phyloP scores from a whole-genome alignment of 2,888 invertebrate species.

The Margaritifera margaritifera region DNA sequence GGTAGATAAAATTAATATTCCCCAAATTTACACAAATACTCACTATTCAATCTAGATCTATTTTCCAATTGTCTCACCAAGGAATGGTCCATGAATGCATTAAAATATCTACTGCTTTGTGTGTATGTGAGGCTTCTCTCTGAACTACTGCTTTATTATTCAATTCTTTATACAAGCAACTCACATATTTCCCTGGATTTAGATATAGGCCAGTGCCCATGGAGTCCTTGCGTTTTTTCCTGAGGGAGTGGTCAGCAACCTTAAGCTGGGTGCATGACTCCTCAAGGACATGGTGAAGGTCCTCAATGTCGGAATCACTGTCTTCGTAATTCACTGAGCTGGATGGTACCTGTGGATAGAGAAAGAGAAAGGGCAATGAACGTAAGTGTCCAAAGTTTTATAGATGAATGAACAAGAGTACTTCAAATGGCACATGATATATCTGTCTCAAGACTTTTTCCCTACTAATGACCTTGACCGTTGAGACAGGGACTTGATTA shows the following conservation, averaged over 20 bases:
- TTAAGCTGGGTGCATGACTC: constrained; percentile 79
- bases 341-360: constrained; percentile 28
- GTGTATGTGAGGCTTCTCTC: too few relatives aligned
- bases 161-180: constrained; percentile 17
- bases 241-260: constrained; percentile 75
- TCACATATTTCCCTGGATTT: constrained; percentile 70
- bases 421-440: too few relatives aligned
- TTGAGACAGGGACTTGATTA: too few relatives aligned
- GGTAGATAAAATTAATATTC: too few relatives aligned
- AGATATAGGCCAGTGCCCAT: constrained; percentile 65
- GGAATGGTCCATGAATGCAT: background rate
- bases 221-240: constrained; percentile 62
- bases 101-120: background rate
- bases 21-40: too few relatives aligned
- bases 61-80: background rate
- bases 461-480: too few relatives aligned
- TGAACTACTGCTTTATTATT: background rate
- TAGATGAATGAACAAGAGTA: too few relatives aligned
- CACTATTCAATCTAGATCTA: too few relatives aligned
- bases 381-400: background rate
- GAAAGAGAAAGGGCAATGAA: background rate
- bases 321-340: constrained; percentile 50
- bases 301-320: constrained; percentile 81
- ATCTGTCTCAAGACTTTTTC: too few relatives aligned
- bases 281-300: constrained; percentile 79